Evolutionary conservation across 2,113 vertebrate species (phyloP).

Genomic region (Cichladusa arquata): DNA sequence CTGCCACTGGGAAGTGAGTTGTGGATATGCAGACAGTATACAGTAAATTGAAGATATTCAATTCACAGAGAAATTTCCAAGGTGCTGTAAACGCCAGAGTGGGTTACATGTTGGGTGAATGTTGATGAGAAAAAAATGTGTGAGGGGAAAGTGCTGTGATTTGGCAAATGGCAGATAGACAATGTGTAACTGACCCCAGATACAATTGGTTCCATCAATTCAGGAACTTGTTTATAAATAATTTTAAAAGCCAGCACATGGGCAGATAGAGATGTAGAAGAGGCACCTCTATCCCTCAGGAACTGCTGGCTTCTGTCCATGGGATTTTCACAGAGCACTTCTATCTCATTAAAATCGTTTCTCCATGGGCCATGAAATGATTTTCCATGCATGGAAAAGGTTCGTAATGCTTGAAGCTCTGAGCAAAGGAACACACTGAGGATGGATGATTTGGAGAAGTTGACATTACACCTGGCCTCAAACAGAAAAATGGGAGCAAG

Average conservation of each 20-base stretch:
- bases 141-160: background rate
- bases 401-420: background rate
- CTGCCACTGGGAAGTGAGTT: background rate
- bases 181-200: background rate
- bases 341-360: conserved; percentile 27
- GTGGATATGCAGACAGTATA: background rate
- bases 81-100: background rate
- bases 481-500: background rate
- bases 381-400: background rate
- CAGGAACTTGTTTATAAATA: background rate
- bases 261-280: background rate
- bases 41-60: background rate
- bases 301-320: background rate
- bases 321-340: conserved; percentile 37
- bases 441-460: background rate
- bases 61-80: background rate
- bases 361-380: conserved; percentile 21
- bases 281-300: background rate
- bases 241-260: background rate
- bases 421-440: background rate
- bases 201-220: background rate
- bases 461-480: background rate
- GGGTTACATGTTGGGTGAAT: background rate
- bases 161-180: background rate
- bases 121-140: background rate